A percentile compares a stretch with the other conserved stretches of the same genome.
Conservation (phyloP, 2,797 vertebrate genomes). For the Fundulus diaphanus region DNA sequence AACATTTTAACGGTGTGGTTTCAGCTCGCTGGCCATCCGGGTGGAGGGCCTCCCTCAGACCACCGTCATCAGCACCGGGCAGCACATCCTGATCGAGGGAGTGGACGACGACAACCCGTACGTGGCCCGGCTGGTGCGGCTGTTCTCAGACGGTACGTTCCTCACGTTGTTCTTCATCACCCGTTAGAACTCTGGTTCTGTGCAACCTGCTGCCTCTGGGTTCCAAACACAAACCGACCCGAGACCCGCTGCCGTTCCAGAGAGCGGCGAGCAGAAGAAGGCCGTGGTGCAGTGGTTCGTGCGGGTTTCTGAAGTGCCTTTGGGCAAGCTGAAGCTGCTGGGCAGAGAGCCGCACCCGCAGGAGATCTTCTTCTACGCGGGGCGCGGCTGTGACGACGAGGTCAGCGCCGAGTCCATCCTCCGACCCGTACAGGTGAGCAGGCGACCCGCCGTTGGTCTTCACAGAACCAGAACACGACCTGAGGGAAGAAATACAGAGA, state of each 20-base stretch:
- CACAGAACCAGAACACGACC: too few species aligned
- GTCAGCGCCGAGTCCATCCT: conserved; percentile 87
- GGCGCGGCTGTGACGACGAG: conserved; percentile 79
- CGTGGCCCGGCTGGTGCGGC: conserved; percentile 85
- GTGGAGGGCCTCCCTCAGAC: conserved; percentile 66
- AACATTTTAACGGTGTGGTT: too few species aligned
- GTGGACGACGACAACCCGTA: conserved; percentile 84
- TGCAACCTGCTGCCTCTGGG: neutral
- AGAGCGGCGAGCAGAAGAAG: conserved; percentile 69
- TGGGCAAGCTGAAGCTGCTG: conserved; percentile 80
- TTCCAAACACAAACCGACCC: neutral
- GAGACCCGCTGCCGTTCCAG: conserved; percentile 48
- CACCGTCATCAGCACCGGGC: conserved; percentile 75
- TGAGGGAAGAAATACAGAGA: too few species aligned
- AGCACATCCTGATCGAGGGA: conserved; percentile 89
- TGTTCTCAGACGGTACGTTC: conserved; percentile 92
- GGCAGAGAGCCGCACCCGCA: conserved; percentile 81
- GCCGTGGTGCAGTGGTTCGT: conserved; percentile 90
- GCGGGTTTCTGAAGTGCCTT: conserved; percentile 84
- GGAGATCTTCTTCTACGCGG: conserved; percentile 89
- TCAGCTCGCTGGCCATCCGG: conserved; percentile 82
- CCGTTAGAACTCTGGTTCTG: too few species aligned
- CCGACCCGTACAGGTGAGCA: conserved; percentile 72
- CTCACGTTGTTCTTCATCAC: too few species aligned
- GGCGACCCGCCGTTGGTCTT: too few species aligned